Base-by-base conservation (phyloP, 2,888 invertebrate genomes). In the Athalia circularis region DNA sequence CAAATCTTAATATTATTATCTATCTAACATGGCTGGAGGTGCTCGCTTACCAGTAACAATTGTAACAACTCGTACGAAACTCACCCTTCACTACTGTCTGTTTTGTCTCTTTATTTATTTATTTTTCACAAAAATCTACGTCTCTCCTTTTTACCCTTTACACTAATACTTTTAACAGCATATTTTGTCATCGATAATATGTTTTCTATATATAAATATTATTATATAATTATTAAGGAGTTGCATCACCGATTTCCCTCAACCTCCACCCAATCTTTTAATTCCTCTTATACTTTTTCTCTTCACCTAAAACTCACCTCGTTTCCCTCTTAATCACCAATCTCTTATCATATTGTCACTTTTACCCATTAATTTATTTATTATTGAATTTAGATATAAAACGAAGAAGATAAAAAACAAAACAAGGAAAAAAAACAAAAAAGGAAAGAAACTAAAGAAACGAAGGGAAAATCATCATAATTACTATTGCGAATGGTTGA, bases 161-260 rank as follows among this genome's bases (percentile, higher is more conserved):
- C 47, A 65, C 65, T 65, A 65, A 65, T 65, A 65, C n/a, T 65
- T 13, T 65, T 65, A 65, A 67, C 67, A 67, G 5, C 54, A 54
- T 68, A 68, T 43, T 68, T 3, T 62, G 15, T 13, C 13, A 62
- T 62, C 13, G 15, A 62, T 62, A 62, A 11, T 15, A 11, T 8
- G 8, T 3, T 8, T 13, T 3, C 62, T 13, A 29, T 65, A 9
- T 0, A 8, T 13, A 43, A 65, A 13, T 62, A 62, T 13, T 62
- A 9, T 11, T 62, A 13, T 62, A 29, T 57, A 48, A 75, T 62
- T n/a, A 50, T 62, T 54, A 62, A 43, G 62, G 62, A 75, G 52
- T 62, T 75, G 75, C 75, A 75, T 75, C 75, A 75, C 75, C 75
- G 75, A 75, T 75, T 57, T 13, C 15, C 54, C 70, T 5, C 70